phyloP scores from a whole-genome alignment of 2,797 vertebrate genomes.

The Holocentrus rufus region DNA sequence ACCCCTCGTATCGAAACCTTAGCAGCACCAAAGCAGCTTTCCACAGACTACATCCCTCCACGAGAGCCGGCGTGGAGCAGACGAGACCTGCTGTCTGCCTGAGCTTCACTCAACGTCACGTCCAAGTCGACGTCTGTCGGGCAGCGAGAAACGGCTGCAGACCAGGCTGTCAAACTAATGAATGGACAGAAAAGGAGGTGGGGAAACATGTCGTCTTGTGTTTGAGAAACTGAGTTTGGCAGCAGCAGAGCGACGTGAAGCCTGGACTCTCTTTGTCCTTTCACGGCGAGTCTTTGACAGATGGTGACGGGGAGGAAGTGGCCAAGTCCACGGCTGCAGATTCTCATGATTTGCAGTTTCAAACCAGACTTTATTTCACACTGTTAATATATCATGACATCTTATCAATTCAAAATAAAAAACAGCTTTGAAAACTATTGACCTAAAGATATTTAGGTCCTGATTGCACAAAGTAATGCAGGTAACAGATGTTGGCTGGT shows the following conservation, averaged over 20 bases:
- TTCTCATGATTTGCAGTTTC: no score
- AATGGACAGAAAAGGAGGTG: not conserved
- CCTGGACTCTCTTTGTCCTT: constrained; percentile 1
- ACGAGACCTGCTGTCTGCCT: not conserved
- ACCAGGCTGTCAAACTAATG: not conserved
- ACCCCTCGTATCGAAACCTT: constrained; percentile 74
- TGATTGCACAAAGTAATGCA: no score
- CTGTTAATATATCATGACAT: no score
- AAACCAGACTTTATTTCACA: no score
- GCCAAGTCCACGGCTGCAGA: no score
- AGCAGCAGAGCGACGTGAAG: not conserved
- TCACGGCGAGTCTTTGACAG: not conserved
- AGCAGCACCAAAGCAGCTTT: constrained; percentile 75
- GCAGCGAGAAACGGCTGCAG: not conserved
- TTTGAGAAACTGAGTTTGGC: constrained; percentile 5
- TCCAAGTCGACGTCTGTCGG: not conserved
- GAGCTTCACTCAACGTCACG: not conserved
- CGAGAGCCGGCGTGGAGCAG: constrained; percentile 70
- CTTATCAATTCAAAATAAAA: no score
- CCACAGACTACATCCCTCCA: constrained; percentile 60
- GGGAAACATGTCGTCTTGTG: not conserved
- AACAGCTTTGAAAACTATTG: no score
- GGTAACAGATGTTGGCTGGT: no score
- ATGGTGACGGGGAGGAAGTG: no score
- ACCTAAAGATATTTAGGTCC: no score